Conservation (phyloP, 2,888 invertebrate genomes). For the Aelia acuminata region DNA sequence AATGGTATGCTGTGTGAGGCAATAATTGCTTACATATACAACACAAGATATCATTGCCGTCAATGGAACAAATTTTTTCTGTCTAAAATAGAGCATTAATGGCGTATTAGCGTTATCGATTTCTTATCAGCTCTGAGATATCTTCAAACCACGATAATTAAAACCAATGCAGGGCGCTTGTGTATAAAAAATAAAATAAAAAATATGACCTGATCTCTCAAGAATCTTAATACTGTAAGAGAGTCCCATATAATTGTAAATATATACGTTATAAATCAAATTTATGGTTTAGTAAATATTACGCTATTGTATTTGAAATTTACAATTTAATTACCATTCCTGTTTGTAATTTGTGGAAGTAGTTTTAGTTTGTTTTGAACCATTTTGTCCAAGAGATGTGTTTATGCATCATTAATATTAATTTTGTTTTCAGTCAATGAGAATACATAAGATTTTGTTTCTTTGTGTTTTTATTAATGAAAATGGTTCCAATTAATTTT, state of each 20-base stretch:
- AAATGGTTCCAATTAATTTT: too few species aligned
- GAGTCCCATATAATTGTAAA: not conserved
- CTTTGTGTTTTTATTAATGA: too few species aligned
- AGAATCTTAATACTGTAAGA: not conserved
- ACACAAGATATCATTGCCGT: not conserved
- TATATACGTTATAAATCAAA: not conserved
- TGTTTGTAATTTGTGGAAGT: too few species aligned
- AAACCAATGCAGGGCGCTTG: not conserved
- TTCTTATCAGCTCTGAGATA: not conserved
- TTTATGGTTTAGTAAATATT: not conserved
- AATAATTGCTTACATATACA: slow-evolving; percentile 6
- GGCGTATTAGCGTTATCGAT: not conserved
- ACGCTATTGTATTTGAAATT: not conserved
- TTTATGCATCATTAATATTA: too few species aligned
- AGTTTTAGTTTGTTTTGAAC: too few species aligned
- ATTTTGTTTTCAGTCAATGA: too few species aligned
- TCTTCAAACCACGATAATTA: not conserved
- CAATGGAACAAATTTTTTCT: not conserved
- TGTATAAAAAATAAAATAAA: not conserved
- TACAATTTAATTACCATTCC: not conserved
- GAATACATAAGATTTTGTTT: too few species aligned
- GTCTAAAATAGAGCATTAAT: not conserved
- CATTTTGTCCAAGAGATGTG: too few species aligned
- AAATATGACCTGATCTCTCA: not conserved
- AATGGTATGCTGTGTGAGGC: not conserved